A percentile compares a stretch with the other conserved stretches of the same genome.
These are phyloP conservation scores for Sphyrna mokarran DNA, from an alignment of 2,113 vertebrate species.

Conservation along the genomic window DNA sequence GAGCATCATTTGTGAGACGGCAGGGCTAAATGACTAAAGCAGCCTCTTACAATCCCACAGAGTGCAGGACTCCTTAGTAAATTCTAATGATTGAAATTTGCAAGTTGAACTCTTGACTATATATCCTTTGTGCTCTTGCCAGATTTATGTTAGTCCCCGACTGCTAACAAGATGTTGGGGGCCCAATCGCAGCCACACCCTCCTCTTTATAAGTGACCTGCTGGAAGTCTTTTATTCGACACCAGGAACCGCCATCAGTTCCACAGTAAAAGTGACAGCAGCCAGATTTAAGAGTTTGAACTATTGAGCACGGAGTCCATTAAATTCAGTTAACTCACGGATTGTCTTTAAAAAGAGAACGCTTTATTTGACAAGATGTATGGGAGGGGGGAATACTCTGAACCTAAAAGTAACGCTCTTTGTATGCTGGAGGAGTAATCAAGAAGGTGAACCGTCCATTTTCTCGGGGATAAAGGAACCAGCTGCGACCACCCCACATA, in stretches of 20 bases:
- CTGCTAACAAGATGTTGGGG: neutral
- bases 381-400: neutral
- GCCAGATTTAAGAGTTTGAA: neutral
- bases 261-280: neutral
- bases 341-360: neutral
- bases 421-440: neutral
- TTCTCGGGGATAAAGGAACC: neutral
- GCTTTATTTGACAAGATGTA: neutral
- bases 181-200: neutral
- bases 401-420: neutral
- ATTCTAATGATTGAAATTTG: neutral
- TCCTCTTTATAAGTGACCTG: neutral
- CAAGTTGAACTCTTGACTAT: neutral
- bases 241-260: neutral
- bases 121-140: neutral
- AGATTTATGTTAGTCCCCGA: neutral
- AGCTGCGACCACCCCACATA: neutral
- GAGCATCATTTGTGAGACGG: neutral
- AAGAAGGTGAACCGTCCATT: neutral
- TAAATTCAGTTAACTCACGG: neutral
- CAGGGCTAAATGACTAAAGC: neutral
- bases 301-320: neutral
- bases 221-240: neutral
- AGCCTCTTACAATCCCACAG: neutral
- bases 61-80: neutral